phyloP scores from a whole-genome alignment of 92 coral and sea anemone species.

The Nematostella vectensis region DNA sequence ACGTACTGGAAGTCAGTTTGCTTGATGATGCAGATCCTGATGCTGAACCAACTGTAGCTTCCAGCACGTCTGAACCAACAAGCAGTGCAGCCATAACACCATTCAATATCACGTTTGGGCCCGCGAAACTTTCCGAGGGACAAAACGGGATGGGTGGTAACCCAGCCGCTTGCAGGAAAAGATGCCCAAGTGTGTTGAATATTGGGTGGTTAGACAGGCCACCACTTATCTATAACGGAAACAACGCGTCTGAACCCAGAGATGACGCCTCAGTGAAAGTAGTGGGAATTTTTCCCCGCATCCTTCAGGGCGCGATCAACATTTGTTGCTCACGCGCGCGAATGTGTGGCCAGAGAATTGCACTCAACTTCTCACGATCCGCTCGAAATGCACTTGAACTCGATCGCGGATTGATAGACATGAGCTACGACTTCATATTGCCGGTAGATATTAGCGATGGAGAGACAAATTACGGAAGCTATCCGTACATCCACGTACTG shows the following conservation, averaged over 20 bases:
- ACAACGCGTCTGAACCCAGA: background rate
- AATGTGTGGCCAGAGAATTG: background rate
- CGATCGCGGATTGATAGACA: slow-evolving; percentile 1
- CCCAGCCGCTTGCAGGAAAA: too few relatives aligned
- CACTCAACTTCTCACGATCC: background rate
- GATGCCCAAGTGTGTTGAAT: background rate
- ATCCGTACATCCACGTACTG: slow-evolving; percentile 9
- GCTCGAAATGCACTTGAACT: background rate
- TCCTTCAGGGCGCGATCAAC: background rate
- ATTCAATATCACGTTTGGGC: too few relatives aligned
- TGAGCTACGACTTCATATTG: slow-evolving; percentile 2
- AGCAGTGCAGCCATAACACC: too few relatives aligned
- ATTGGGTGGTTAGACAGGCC: background rate
- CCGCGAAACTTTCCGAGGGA: too few relatives aligned
- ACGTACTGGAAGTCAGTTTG: too few relatives aligned
- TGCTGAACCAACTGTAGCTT: too few relatives aligned
- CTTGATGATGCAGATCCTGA: too few relatives aligned
- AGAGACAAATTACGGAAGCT: slow-evolving; percentile 8
- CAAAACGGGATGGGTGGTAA: too few relatives aligned
- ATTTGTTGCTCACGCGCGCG: background rate
- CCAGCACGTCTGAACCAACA: too few relatives aligned
- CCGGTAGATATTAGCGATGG: slow-evolving; percentile 9
- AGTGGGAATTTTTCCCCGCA: background rate
- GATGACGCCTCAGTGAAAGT: background rate
- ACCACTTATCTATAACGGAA: background rate